phyloP scores from a whole-genome alignment of 2,113 vertebrate genomes.

The Tenebrosternarchus preto region DNA sequence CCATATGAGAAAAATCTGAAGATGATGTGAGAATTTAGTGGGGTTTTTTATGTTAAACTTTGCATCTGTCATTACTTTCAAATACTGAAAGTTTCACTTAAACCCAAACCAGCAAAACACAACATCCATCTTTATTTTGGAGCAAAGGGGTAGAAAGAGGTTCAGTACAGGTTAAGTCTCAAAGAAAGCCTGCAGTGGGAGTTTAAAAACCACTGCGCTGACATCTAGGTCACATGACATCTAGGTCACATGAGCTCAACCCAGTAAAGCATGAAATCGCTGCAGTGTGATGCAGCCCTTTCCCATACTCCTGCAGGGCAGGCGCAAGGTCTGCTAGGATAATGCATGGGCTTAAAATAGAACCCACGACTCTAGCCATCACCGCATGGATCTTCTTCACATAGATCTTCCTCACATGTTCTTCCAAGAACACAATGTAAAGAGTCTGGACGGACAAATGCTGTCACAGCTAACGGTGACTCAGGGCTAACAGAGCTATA shows the following conservation, averaged over 20 bases:
- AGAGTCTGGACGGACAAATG: too few species aligned
- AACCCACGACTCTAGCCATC: conserved; percentile 13
- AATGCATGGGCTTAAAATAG: conserved; percentile 36
- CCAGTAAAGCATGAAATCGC: conserved; percentile 41
- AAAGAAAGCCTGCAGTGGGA: not conserved
- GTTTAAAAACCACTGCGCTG: conserved; percentile 24
- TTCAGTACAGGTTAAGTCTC: too few species aligned
- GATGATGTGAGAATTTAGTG: too few species aligned
- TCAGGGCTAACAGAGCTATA: not conserved
- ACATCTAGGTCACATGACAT: conserved; percentile 23
- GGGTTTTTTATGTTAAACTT: too few species aligned
- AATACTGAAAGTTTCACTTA: too few species aligned
- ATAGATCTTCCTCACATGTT: too few species aligned
- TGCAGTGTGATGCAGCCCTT: not conserved
- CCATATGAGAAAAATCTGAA: too few species aligned
- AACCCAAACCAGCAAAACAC: too few species aligned
- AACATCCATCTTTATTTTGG: too few species aligned
- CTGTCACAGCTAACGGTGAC: not conserved
- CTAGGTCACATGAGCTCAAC: conserved; percentile 15
- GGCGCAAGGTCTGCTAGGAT: conserved; percentile 29
- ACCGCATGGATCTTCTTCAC: conserved; percentile 25
- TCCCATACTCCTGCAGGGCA: conserved; percentile 5
- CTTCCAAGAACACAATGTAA: conserved; percentile 3
- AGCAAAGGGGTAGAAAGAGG: too few species aligned
- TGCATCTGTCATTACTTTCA: too few species aligned